These are phyloP conservation scores for Istiophorus platypterus DNA, from an alignment of 2,113 vertebrate species.

Conservation along the genomic window DNA sequence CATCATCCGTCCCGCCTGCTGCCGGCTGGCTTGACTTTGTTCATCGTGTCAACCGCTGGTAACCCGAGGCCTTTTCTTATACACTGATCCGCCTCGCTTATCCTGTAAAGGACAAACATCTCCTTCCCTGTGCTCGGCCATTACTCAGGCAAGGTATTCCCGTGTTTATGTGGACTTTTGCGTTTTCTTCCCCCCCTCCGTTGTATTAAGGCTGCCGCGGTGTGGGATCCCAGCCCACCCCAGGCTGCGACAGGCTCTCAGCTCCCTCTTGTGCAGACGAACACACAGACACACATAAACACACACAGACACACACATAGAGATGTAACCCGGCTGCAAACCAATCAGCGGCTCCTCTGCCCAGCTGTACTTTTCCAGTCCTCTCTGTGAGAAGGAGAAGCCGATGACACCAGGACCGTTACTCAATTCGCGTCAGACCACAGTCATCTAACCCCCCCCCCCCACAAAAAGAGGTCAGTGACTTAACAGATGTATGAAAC, in stretches of 20 bases:
- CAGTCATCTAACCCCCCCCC: background rate
- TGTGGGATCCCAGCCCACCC: constrained; percentile 17
- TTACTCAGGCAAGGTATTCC: constrained; percentile 10
- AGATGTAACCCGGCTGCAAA: background rate
- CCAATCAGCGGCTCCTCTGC: constrained; percentile 9
- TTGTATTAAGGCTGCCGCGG: background rate
- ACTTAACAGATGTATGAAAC: background rate
- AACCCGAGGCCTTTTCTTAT: background rate
- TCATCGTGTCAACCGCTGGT: background rate
- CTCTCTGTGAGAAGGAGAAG: background rate
- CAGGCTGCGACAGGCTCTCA: constrained; percentile 60
- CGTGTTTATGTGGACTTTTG: constrained; percentile 25
- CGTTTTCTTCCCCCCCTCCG: too few species aligned
- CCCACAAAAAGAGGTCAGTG: background rate
- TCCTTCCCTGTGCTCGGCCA: background rate
- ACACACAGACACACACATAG: too few species aligned
- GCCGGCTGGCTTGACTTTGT: background rate
- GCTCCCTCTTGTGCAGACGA: constrained; percentile 20
- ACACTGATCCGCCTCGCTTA: background rate
- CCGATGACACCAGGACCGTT: background rate
- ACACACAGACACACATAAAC: too few species aligned
- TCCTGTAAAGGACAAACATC: background rate
- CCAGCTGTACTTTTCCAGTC: constrained; percentile 47
- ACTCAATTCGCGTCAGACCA: background rate
- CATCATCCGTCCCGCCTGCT: background rate